phyloP scores from a whole-genome alignment of 2,113 vertebrate genomes.

The Odontophorus gujanensis region DNA sequence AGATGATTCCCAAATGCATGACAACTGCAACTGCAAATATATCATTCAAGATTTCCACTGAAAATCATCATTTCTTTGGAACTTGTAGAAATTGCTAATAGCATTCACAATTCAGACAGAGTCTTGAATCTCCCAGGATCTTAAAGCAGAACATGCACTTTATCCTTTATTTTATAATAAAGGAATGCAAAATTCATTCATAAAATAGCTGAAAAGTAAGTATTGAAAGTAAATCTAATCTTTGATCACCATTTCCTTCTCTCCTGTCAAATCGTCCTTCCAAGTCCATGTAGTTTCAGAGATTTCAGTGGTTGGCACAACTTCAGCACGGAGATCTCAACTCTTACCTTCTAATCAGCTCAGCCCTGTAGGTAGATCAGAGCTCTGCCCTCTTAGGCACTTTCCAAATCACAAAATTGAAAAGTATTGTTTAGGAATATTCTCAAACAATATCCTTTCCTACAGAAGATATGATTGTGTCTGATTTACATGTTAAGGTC shows the following conservation, averaged over 20 bases:
- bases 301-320: not conserved
- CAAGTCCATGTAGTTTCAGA: not conserved
- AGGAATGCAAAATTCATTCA: not conserved
- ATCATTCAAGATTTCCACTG: not conserved
- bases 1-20: not conserved
- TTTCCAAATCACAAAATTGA: not conserved
- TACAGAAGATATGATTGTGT: not conserved
- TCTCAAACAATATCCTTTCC: not conserved
- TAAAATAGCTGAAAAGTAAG: not conserved
- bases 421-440: not conserved
- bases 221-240: not conserved
- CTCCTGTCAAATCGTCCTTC: not conserved
- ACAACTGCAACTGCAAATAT: not conserved
- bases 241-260: rapidly evolving
- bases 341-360: not conserved
- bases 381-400: not conserved
- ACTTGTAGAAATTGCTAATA: not conserved
- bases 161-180: not conserved
- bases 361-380: rapidly evolving
- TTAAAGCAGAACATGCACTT: not conserved
- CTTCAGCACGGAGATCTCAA: not conserved
- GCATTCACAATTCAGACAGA: not conserved
- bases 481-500: rapidly evolving
- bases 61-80: not conserved
- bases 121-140: not conserved